phyloP scores from a whole-genome alignment of 2,888 invertebrate genomes.

The Papilio elwesi region DNA sequence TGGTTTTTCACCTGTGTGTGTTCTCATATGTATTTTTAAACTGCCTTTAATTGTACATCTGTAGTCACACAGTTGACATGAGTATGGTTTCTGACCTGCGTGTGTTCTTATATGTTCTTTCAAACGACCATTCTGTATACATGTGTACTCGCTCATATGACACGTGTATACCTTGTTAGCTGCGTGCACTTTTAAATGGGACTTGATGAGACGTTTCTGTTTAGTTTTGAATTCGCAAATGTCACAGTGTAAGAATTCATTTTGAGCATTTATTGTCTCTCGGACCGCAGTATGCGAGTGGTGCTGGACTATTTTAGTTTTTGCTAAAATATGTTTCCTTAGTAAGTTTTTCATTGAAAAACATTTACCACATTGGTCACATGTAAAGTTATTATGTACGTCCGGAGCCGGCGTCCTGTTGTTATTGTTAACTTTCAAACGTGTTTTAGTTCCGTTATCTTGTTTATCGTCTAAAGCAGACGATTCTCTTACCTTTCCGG shows the following conservation, averaged over 20 bases:
- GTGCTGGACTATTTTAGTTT: not conserved
- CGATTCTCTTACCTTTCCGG: not conserved
- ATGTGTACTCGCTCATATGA: conserved; percentile 28
- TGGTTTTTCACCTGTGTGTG: conserved; percentile 42
- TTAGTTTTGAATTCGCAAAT: conserved; percentile 24
- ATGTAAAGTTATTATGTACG: not conserved
- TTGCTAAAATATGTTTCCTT: conserved; percentile 5
- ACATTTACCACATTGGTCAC: conserved; percentile 17
- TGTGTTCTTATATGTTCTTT: conserved; percentile 43
- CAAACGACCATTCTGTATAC: conserved; percentile 19
- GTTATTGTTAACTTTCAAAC: not conserved
- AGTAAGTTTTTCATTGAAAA: conserved; percentile 10
- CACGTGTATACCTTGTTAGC: conserved; percentile 40
- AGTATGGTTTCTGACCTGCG: conserved; percentile 36
- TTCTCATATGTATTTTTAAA: conserved; percentile 41
- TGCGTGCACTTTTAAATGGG: conserved; percentile 33
- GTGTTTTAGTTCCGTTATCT: not conserved
- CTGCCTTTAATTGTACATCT: not conserved
- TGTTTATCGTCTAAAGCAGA: too few species aligned
- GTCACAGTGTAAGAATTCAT: conserved; percentile 10
- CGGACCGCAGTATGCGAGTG: not conserved
- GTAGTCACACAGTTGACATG: conserved; percentile 37
- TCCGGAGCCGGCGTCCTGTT: not conserved
- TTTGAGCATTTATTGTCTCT: too few species aligned
- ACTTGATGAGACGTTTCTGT: not conserved